Conservation (phyloP, 2,888 invertebrate species). For the Fragum fragum region DNA sequence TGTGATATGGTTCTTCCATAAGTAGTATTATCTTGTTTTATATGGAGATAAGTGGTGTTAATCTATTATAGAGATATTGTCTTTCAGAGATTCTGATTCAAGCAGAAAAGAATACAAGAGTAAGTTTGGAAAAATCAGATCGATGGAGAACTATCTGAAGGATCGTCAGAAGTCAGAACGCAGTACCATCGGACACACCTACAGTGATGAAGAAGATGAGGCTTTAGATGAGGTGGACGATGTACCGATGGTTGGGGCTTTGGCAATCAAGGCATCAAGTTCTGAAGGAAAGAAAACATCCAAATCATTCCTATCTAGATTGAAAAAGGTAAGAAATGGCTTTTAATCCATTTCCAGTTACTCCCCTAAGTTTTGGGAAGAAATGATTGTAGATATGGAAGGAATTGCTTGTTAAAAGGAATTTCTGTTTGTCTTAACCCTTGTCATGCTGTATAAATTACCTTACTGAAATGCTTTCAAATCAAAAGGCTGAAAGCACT, state of each 20-base stretch:
- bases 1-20: too few relatives aligned
- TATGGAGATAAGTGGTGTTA: too few relatives aligned
- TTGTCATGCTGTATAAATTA: too few relatives aligned
- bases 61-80: not conserved
- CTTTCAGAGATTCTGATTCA: constrained; percentile 10
- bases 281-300: constrained; percentile 4
- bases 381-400: too few relatives aligned
- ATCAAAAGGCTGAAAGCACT: too few relatives aligned
- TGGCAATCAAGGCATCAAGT: not conserved
- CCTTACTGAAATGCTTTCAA: too few relatives aligned
- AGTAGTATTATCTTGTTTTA: too few relatives aligned
- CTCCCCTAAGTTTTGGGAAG: too few relatives aligned
- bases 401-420: too few relatives aligned
- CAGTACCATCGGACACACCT: constrained; percentile 61
- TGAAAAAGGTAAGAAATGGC: constrained; percentile 59
- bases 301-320: constrained; percentile 52
- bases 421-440: too few relatives aligned
- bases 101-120: constrained; percentile 56
- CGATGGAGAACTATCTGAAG: constrained; percentile 74
- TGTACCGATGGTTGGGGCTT: not conserved
- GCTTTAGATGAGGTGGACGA: constrained; percentile 7
- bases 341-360: too few relatives aligned
- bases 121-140: constrained; percentile 72
- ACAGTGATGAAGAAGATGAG: constrained; percentile 73
- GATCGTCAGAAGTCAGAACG: constrained; percentile 67